A percentile compares a stretch with the other conserved stretches of the same genome.
phyloP scores from a whole-genome alignment of 2,888 invertebrate species.

The Heliconius hortense region DNA sequence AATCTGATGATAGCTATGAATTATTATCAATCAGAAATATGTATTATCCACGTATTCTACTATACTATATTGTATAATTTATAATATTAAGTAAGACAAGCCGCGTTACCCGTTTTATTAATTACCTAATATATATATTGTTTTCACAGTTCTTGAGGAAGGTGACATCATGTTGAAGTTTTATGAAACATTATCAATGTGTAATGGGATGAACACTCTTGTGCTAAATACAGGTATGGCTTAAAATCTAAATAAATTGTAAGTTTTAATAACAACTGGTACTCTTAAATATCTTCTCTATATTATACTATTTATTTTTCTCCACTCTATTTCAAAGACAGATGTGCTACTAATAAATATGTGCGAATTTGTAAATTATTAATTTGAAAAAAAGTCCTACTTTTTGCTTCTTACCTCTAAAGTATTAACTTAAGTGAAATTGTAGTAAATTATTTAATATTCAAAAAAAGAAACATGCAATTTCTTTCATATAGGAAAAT shows the following conservation, averaged over 20 bases:
- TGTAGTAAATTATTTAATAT: neutral
- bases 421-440: neutral
- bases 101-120: neutral
- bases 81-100: neutral
- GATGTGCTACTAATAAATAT: neutral
- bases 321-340: neutral
- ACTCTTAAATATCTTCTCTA: neutral
- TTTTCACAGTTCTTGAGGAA: constrained; percentile 84
- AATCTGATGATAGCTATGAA: neutral
- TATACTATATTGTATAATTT: neutral
- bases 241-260: neutral
- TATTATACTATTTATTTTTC: neutral
- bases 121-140: neutral
- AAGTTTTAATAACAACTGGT: neutral
- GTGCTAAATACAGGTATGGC: constrained; percentile 58
- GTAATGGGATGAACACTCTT: constrained; percentile 71
- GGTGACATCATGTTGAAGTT: constrained; percentile 91
- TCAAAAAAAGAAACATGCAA: neutral
- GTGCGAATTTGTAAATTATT: neutral
- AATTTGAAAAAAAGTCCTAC: neutral
- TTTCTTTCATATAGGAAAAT: neutral
- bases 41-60: too few species aligned
- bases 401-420: neutral
- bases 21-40: too few species aligned
- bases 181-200: constrained; percentile 89